phyloP scores from a whole-genome alignment of 1,140 invertebrate genomes.

The Trypoxylus dichotomus region DNA sequence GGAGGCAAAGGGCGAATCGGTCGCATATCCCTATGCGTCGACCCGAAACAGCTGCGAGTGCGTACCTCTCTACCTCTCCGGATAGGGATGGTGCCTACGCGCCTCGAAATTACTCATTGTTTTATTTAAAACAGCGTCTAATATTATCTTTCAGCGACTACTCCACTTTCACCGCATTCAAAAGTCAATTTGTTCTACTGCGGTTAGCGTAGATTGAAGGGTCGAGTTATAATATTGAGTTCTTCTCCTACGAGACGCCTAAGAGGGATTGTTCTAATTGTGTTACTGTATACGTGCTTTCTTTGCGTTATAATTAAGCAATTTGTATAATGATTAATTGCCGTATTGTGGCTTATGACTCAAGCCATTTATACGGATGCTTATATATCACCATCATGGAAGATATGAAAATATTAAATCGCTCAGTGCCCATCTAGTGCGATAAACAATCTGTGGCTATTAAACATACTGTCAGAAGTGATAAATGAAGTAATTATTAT shows the following conservation, averaged over 20 bases:
- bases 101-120: conserved; percentile 26
- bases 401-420: no score
- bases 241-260: conserved; percentile 1
- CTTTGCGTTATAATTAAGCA: conserved; percentile 5
- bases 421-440: no score
- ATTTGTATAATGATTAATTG: conserved; percentile 17
- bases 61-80: not conserved
- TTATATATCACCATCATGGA: not conserved
- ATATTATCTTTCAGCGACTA: not conserved
- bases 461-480: no score
- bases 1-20: conserved; percentile 26
- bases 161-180: not conserved
- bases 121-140: conserved; percentile 28
- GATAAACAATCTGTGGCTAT: no score
- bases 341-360: not conserved
- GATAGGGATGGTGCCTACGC: not conserved
- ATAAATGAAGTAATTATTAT: no score
- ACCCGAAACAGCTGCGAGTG: conserved; percentile 31
- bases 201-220: not conserved
- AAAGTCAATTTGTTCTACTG: conserved; percentile 1
- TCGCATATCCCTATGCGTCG: conserved; percentile 17
- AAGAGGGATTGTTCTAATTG: not conserved
- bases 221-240: not conserved
- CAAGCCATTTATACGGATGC: not conserved
- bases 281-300: not conserved